Evolutionary conservation across 2,888 invertebrate species (phyloP).

Genomic region (Hyposoter dolosus): DNA sequence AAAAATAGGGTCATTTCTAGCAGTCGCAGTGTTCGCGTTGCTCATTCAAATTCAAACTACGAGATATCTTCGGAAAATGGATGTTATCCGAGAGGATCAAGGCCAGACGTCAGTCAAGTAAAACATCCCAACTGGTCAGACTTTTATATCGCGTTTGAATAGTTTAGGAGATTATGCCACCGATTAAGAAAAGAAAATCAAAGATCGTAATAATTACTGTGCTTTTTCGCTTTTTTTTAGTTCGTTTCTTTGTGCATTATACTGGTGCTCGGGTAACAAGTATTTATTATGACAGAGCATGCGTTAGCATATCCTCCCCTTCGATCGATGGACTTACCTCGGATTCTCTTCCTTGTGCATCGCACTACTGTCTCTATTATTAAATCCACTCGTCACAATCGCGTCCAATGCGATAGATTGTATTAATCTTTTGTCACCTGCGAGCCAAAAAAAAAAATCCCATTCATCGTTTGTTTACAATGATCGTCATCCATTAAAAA

Average conservation of each 20-base stretch:
- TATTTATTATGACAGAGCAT: constrained; percentile 72
- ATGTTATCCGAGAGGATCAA: constrained; percentile 10
- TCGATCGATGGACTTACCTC: constrained; percentile 87
- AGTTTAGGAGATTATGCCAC: background rate
- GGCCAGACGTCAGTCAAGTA: constrained; percentile 10
- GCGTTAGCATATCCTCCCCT: constrained; percentile 67
- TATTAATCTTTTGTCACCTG: constrained; percentile 96
- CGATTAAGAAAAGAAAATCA: constrained; percentile 17
- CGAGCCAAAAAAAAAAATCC: constrained; percentile 74
- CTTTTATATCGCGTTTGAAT: background rate
- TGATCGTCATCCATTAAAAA: background rate
- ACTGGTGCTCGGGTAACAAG: constrained; percentile 75
- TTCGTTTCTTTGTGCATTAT: constrained; percentile 73
- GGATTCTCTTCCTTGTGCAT: constrained; percentile 84
- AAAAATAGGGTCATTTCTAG: background rate
- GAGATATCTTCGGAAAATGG: background rate
- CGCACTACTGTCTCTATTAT: constrained; percentile 87
- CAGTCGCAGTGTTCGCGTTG: background rate
- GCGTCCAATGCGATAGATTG: constrained; percentile 96
- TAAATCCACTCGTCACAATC: constrained; percentile 94
- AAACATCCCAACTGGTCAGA: background rate
- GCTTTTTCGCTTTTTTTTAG: constrained; percentile 69
- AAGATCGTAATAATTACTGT: constrained; percentile 73
- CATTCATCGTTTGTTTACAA: background rate
- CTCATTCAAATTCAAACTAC: background rate